Conservation (phyloP, 2,888 invertebrate genomes). For the Callyntrura sp. region DNA sequence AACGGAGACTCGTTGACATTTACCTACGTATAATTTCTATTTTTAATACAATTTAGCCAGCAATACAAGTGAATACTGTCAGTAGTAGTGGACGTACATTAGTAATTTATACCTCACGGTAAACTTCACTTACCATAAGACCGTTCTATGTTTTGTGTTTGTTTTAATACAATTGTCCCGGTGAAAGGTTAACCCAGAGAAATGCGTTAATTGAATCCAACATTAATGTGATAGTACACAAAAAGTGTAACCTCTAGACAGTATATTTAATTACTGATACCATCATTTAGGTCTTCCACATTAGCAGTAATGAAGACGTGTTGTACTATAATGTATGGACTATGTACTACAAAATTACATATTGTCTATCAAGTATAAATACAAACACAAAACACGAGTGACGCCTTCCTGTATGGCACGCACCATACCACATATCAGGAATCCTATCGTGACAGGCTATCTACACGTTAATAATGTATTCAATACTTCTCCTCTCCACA, state of each 20-base stretch:
- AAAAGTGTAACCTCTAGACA: slow-evolving; percentile 3
- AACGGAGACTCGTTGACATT: too few relatives aligned
- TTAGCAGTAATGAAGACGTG: background rate
- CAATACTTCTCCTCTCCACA: background rate
- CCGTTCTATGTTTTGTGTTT: background rate
- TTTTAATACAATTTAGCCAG: too few relatives aligned
- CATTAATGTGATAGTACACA: background rate
- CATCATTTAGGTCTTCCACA: background rate
- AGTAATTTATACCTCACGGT: slow-evolving; percentile 14
- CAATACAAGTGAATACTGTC: slow-evolving; percentile 38
- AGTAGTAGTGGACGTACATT: slow-evolving; percentile 45
- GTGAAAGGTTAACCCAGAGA: background rate
- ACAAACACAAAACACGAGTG: too few relatives aligned
- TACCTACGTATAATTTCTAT: too few relatives aligned
- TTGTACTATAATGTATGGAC: background rate
- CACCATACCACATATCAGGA: background rate
- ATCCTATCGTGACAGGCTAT: background rate
- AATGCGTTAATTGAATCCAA: background rate
- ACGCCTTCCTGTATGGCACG: background rate
- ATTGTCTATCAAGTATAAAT: background rate
- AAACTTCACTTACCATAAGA: background rate
- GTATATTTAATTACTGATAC: slow-evolving; percentile 10
- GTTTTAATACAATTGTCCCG: background rate
- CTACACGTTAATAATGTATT: slow-evolving; percentile 18
- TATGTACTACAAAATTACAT: background rate